A percentile compares a stretch with the other conserved stretches of the same genome.
These are phyloP conservation scores for Tridacna crocea DNA, from an alignment of 2,888 invertebrate species.

Conservation along the genomic window DNA sequence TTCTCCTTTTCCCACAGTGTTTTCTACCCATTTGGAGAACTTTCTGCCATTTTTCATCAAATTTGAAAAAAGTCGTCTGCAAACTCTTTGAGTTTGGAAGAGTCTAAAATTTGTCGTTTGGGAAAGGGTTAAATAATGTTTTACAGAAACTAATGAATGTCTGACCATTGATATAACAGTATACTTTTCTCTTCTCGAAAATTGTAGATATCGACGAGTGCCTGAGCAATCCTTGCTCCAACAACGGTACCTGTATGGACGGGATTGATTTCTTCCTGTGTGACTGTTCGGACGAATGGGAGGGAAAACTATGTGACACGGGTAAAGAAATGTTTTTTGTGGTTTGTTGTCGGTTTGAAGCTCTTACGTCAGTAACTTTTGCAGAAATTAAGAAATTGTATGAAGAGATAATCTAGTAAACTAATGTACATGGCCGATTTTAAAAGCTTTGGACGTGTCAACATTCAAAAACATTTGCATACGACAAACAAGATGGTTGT, in stretches of 20 bases:
- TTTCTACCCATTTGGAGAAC: background rate
- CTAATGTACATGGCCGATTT: background rate
- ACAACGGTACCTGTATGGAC: slow-evolving; percentile 19
- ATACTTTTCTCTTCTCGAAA: background rate
- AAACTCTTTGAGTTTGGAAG: too few relatives aligned
- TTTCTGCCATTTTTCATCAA: too few relatives aligned
- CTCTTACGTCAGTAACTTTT: background rate
- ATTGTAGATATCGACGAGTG: slow-evolving; percentile 20
- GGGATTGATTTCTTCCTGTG: slow-evolving; percentile 19
- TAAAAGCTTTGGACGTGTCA: background rate
- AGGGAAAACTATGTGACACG: slow-evolving; percentile 9
- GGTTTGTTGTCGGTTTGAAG: background rate
- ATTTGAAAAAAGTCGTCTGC: too few relatives aligned
- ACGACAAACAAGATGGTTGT: background rate
- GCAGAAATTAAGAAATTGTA: background rate
- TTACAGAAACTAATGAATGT: too few relatives aligned
- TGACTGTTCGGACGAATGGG: slow-evolving; percentile 10
- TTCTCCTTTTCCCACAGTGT: too few relatives aligned
- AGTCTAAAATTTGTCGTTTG: too few relatives aligned
- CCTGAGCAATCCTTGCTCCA: slow-evolving; percentile 3
- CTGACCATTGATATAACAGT: background rate
- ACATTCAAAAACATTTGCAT: background rate
- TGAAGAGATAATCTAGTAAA: background rate
- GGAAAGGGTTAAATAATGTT: too few relatives aligned
- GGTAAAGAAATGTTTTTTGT: background rate